These are phyloP conservation scores for Drosophila sordidula DNA, from an alignment of 2,888 invertebrate species.

Conservation along the genomic window DNA sequence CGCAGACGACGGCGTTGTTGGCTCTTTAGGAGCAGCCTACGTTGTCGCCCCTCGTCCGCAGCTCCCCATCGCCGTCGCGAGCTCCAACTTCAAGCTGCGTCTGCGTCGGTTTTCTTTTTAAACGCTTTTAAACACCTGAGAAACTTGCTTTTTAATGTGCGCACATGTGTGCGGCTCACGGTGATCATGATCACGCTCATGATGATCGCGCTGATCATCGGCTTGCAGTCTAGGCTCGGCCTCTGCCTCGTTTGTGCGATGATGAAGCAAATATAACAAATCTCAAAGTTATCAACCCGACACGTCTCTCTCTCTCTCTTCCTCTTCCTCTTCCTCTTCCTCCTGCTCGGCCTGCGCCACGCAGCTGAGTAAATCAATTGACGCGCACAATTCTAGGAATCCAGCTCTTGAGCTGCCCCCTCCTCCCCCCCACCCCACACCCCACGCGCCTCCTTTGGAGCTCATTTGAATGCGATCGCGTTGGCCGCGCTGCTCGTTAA, in stretches of 20 bases:
- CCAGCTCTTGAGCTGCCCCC: conserved; percentile 48
- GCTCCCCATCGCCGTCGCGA: not conserved
- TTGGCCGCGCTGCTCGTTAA: conserved; percentile 58
- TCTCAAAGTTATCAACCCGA: conserved; percentile 78
- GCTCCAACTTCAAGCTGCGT: conserved; percentile 8
- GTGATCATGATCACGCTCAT: conserved; percentile 29
- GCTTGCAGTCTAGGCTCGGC: conserved; percentile 25
- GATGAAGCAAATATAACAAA: conserved; percentile 80
- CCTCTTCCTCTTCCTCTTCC: conserved; percentile 4
- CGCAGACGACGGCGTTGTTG: conserved; percentile 45
- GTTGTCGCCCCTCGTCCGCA: not conserved
- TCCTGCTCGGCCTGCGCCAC: conserved; percentile 48
- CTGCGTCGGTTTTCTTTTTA: conserved; percentile 77
- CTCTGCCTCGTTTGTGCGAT: conserved; percentile 72
- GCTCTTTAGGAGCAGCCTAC: conserved; percentile 39
- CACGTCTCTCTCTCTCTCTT: conserved; percentile 29
- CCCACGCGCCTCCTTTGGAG: conserved; percentile 3
- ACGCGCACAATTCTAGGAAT: conserved; percentile 84
- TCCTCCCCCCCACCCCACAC: not conserved
- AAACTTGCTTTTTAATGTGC: conserved; percentile 81
- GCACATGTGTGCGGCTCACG: conserved; percentile 70
- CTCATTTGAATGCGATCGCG: conserved; percentile 70
- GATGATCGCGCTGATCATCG: conserved; percentile 23
- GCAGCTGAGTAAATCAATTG: conserved; percentile 86
- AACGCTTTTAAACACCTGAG: conserved; percentile 81